Conservation (phyloP, 2,113 vertebrate genomes). For the Grus americana region DNA sequence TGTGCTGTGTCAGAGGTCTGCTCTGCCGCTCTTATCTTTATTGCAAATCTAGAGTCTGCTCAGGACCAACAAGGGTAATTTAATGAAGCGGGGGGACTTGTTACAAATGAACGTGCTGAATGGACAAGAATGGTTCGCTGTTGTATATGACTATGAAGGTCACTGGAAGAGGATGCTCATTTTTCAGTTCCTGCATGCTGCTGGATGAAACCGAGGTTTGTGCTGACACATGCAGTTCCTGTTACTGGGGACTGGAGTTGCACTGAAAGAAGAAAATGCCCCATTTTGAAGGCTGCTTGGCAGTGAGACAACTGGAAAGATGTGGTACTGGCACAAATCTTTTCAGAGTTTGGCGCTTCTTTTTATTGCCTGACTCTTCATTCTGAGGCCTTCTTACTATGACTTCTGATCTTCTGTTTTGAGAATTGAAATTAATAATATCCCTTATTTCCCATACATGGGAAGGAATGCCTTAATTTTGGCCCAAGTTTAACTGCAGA, state of each 20-base stretch:
- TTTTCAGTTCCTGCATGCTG: slow-evolving; percentile 3
- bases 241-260: neutral
- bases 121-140: neutral
- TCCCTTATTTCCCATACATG: neutral
- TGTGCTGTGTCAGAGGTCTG: neutral
- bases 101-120: neutral
- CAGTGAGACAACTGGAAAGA: neutral
- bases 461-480: slow-evolving; percentile 14
- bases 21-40: neutral
- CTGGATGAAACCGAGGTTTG: neutral
- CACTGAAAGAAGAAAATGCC: neutral
- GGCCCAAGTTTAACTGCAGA: neutral
- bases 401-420: neutral
- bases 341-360: neutral
- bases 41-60: neutral
- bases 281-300: neutral
- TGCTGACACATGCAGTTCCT: slow-evolving; percentile 21
- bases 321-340: neutral
- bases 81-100: neutral
- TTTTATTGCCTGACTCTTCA: neutral
- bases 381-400: neutral
- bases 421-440: slow-evolving; percentile 15
- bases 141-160: neutral
- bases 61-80: neutral
- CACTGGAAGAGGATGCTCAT: slow-evolving; percentile 5